Base-by-base conservation (phyloP, 1,140 invertebrate genomes). In the Bombus impatiens region DNA sequence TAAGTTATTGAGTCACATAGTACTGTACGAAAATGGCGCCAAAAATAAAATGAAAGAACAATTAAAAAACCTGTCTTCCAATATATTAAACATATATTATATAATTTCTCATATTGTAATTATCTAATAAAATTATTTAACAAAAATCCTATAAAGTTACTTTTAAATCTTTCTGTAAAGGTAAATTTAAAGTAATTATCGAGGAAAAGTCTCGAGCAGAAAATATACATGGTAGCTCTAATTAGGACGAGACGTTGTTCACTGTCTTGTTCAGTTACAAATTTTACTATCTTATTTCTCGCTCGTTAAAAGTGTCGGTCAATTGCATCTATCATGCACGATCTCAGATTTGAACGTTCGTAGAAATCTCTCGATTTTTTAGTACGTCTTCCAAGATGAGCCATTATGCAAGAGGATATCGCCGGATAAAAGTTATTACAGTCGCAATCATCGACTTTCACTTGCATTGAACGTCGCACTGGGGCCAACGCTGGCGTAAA, bases 361-460 rank as follows among this genome's bases (percentile, higher is more conserved):
- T 15, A 6, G 25, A 40, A 35, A 72, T 40, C 3, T 42, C 42
- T 10, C 15, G 8, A n/a, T 22, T n/a, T 42, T 74, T n/a, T 10
- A n/a, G 13, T 13, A 13, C 10, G 8, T 76, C 22, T 57, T 76
- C 32, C n/a, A 32, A 57, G 22, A 40, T 12, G 35, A 40, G 25
- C 25, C 15, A 28, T 78, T 78, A 62, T 62, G 37, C 28, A 78
- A 78, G 10, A 42, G 37, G 5, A 40, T 25, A 37, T 15, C 53
- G 3, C 4, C 10, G 35, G 12, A 62, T 77, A 59, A 37, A 40
- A 62, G 37, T 62, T 62, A 62, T 42, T 77, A 59, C 28, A 77
- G n/a, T 65, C 25, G 42, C 32, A 37, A 42, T 65, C 78, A 42
- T 67, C 70, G 71, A 75, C 84, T 86, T 86, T 86, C 84, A 86